phyloP scores from a whole-genome alignment of 2,888 invertebrate genomes.

The Tenthredo distinguenda region DNA sequence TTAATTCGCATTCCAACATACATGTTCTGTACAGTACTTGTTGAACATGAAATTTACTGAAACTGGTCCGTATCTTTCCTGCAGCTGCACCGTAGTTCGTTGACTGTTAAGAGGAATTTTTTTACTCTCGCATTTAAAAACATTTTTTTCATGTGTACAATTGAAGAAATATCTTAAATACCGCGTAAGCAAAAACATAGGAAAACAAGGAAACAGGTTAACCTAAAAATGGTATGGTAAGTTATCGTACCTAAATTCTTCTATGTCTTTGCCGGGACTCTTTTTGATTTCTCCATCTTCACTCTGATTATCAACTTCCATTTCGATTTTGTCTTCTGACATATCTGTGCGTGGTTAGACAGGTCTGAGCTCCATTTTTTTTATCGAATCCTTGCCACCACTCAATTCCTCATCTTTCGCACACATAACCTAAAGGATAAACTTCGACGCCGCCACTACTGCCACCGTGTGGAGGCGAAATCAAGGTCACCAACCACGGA shows the following conservation, averaged over 20 bases:
- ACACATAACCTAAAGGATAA: not conserved
- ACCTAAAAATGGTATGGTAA: constrained; percentile 1
- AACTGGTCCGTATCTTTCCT: not conserved
- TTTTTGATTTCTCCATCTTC: constrained; percentile 92
- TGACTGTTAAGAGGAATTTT: not conserved
- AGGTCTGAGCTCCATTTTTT: not conserved
- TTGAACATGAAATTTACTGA: not conserved
- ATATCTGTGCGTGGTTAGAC: constrained; percentile 11
- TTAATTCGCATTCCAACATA: not conserved
- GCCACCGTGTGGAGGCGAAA: no score
- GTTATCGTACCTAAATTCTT: constrained; percentile 70
- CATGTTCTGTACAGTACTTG: not conserved
- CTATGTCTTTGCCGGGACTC: constrained; percentile 82
- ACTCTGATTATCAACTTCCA: constrained; percentile 85
- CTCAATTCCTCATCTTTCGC: not conserved
- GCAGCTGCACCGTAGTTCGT: not conserved
- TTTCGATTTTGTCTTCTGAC: constrained; percentile 60
- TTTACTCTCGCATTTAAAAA: not conserved
- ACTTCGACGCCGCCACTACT: not conserved
- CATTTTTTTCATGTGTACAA: not conserved
- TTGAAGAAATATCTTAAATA: not conserved
- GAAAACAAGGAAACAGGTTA: not conserved
- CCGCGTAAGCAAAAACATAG: not conserved
- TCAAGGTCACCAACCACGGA: no score
- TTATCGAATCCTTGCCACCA: not conserved